Conservation (phyloP, 2,113 vertebrate genomes). For the Brienomyrus longianalis region DNA sequence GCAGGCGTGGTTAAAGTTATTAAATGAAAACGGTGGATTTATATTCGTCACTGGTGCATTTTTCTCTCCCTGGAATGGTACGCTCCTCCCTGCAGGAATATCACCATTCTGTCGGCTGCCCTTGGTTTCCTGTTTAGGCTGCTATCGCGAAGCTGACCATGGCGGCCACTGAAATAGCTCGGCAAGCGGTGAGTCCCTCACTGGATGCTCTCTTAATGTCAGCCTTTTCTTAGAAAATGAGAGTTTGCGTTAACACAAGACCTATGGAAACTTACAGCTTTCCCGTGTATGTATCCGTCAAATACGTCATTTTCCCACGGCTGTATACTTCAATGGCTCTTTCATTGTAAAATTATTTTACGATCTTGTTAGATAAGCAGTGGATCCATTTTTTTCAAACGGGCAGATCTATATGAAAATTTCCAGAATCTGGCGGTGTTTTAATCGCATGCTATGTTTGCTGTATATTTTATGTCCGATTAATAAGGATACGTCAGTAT, state of each 20-base stretch:
- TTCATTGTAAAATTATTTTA: background rate
- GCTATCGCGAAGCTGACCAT: constrained; percentile 53
- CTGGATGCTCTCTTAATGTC: background rate
- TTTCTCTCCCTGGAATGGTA: background rate
- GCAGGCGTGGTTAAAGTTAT: background rate
- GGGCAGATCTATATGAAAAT: background rate
- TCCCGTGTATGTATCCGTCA: background rate
- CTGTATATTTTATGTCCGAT: background rate
- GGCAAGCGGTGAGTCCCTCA: constrained; percentile 75
- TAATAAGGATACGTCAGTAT: background rate
- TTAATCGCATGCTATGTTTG: background rate
- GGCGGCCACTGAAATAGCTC: constrained; percentile 84
- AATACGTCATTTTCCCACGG: background rate
- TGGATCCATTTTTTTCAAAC: background rate
- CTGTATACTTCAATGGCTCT: background rate
- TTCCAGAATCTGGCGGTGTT: background rate
- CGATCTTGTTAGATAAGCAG: background rate
- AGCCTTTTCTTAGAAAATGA: background rate
- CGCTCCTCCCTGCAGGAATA: background rate
- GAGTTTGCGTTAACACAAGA: background rate
- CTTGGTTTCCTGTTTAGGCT: constrained; percentile 43
- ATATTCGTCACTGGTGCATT: background rate
- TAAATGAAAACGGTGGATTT: background rate
- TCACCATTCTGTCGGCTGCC: background rate
- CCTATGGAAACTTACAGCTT: background rate